Conservation (phyloP, 2,113 vertebrate species). For the Serinus canaria region DNA sequence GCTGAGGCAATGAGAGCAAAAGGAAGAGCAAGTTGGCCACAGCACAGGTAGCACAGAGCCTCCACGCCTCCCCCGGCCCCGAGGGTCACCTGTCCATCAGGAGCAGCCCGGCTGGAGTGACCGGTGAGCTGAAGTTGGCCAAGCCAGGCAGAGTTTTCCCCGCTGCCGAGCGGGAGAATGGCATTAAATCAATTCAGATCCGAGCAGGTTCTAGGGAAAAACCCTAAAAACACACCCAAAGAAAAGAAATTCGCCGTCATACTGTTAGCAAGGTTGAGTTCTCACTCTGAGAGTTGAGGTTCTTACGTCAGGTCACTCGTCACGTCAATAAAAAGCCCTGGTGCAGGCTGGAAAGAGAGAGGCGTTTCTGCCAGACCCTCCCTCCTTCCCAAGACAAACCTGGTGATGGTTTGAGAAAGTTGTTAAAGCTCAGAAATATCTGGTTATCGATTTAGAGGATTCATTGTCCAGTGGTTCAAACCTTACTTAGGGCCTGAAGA, state of each 20-base stretch:
- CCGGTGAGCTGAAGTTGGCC: constrained; percentile 1
- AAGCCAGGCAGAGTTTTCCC: constrained; percentile 18
- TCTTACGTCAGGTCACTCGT: constrained; percentile 26
- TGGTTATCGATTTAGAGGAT: constrained; percentile 1
- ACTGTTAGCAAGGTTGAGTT: constrained; percentile 23
- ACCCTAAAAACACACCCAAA: constrained; percentile 46
- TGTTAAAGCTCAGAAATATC: constrained; percentile 46
- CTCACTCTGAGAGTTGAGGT: constrained; percentile 27
- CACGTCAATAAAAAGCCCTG: background rate
- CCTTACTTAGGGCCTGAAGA: constrained; percentile 18
- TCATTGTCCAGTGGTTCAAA: constrained; percentile 23
- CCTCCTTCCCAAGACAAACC: background rate
- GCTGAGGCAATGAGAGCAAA: constrained; percentile 21
- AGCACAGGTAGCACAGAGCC: background rate
- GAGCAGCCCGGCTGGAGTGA: background rate
- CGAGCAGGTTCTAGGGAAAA: constrained; percentile 38
- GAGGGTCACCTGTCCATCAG: background rate
- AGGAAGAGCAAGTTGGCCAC: constrained; percentile 17
- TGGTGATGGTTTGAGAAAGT: background rate
- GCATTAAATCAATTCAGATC: constrained; percentile 52
- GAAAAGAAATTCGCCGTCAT: constrained; percentile 27
- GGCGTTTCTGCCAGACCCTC: background rate
- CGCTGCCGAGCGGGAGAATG: background rate
- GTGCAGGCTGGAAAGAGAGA: constrained; percentile 17
- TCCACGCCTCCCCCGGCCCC: background rate